phyloP scores from a whole-genome alignment of 2,797 vertebrate species.

The Catostomus latipinnis region DNA sequence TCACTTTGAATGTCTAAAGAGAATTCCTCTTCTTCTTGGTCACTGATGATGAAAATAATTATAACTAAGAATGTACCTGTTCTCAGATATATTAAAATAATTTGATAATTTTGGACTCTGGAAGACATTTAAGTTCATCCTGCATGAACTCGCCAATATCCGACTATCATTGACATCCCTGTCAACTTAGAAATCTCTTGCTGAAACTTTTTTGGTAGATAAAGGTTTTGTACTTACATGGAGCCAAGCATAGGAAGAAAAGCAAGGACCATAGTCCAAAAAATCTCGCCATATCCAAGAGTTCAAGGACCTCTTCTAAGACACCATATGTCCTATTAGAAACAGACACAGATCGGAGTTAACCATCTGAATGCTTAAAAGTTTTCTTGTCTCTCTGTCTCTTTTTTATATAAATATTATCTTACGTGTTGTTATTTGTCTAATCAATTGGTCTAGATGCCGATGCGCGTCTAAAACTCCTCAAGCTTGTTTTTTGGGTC shows the following conservation, averaged over 20 bases:
- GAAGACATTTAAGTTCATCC: neutral
- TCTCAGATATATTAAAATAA: neutral
- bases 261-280: slow-evolving; percentile 79
- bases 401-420: slow-evolving; percentile 57
- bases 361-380: slow-evolving; percentile 6
- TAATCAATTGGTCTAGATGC: slow-evolving; percentile 83
- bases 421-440: slow-evolving; percentile 74
- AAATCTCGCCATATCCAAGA: slow-evolving; percentile 85
- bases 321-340: slow-evolving; percentile 81
- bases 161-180: neutral
- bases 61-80: neutral
- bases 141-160: neutral
- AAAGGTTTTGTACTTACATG: slow-evolving; percentile 71
- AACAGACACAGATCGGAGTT: slow-evolving; percentile 70
- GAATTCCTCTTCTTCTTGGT: neutral
- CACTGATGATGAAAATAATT: neutral
- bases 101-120: neutral
- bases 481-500: slow-evolving; percentile 72
- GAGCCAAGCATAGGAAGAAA: slow-evolving; percentile 70
- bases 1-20: neutral
- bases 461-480: slow-evolving; percentile 73
- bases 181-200: too few species aligned
- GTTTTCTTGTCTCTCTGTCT: slow-evolving; percentile 4
- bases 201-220: too few species aligned
- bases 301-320: slow-evolving; percentile 71